Base-by-base conservation (phyloP, 2,888 invertebrate species). In the Chrysotoxum bicinctum region DNA sequence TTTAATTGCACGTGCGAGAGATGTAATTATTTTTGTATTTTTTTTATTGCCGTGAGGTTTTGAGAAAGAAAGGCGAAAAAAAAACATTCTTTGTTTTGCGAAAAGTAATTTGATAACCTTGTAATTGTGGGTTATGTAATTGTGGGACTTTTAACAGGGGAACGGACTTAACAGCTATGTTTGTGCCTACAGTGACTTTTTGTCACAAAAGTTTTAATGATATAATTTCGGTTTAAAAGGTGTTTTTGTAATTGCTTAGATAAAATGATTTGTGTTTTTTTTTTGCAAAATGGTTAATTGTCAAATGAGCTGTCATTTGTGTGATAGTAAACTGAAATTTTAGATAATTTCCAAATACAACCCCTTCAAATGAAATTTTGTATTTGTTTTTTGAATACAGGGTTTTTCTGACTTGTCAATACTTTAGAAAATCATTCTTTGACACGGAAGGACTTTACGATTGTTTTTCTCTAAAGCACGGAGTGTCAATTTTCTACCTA, bases 1-100 rank as follows among this genome's bases (percentile, higher is more conserved):
- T 77, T 76, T 72, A 66, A 58, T 60, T 76, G 58, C 70, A 78
- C 68, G 70, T 75, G 58, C 37, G 19, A 26, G 48, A 66, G 21
- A 26, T 73, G 58, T 66, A 72, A 56, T 50, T 73, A 73, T 54
- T 56, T 16, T 37, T 64, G 37, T 45, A n/a, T 45, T 40, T 6
- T 23, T 23, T 26, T 26, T 12, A 52, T 32, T 35, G 40, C 40
- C 37, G 60, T 37, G 10, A 50, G 48, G 30, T 76, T 21, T 50
- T 35, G 37, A 58, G 21, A 14, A 12, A 21, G 35, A 14, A 37
- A 21, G n/a, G n/a, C n/a, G n/a, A 10, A 8, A 37, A n/a, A 21
- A 58, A 40, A 35, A 30, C 32, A 58, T 37, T 45, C 52, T 16
- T 30, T 62, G 26, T 26, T 43, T 60, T n/a, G 35, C 16, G 7